phyloP scores from a whole-genome alignment of 2,113 vertebrate genomes.

The Dipodomys ordii region DNA sequence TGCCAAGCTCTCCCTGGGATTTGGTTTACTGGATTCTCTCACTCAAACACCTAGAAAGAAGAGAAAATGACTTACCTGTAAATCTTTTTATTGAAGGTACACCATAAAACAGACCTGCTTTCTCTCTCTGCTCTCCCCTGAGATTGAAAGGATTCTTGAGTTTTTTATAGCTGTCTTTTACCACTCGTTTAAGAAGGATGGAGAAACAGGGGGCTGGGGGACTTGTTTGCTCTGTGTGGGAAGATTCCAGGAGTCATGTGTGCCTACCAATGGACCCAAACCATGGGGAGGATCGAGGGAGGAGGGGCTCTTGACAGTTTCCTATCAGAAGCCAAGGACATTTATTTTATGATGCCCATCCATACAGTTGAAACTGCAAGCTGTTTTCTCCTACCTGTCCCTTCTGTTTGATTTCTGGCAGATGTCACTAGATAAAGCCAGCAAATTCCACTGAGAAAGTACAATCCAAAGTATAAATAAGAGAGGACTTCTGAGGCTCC shows the following conservation, averaged over 20 bases:
- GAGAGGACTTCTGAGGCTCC: background rate
- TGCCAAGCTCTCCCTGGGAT: constrained; percentile 68
- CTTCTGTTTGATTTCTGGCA: constrained; percentile 45
- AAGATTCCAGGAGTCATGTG: background rate
- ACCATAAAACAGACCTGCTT: constrained; percentile 56
- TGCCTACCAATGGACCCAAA: background rate
- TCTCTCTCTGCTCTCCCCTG: constrained; percentile 54
- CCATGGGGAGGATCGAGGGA: background rate
- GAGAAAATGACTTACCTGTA: constrained; percentile 70
- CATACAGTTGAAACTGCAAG: background rate
- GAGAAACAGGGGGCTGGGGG: background rate
- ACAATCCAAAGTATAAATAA: constrained; percentile 29
- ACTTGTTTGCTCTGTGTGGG: background rate
- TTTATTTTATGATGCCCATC: background rate
- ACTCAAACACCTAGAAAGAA: constrained; percentile 65
- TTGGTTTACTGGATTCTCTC: constrained; percentile 68
- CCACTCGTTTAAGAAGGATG: constrained; percentile 56
- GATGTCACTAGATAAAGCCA: background rate
- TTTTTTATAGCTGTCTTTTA: constrained; percentile 58
- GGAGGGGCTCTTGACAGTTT: background rate
- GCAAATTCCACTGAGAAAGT: constrained; percentile 5
- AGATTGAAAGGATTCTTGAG: constrained; percentile 57
- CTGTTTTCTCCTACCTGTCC: constrained; percentile 40
- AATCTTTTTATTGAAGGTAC: constrained; percentile 71
- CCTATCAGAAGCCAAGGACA: background rate